Conservation (phyloP, 2,888 invertebrate genomes). For the Scaptomyza caliginosa region DNA sequence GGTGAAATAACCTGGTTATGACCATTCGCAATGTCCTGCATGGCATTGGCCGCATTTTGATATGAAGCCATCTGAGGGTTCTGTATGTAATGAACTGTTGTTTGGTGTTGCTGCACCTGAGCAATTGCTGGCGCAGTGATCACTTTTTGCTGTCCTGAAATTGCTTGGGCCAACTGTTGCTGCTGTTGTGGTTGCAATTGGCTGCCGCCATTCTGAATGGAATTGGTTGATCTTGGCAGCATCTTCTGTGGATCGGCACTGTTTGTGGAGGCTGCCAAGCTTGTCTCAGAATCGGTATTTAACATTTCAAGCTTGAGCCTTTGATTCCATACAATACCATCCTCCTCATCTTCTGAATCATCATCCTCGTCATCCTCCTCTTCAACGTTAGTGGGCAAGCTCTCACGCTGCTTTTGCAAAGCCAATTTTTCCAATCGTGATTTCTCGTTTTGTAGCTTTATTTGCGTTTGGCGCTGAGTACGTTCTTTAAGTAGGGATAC, state of each 20-base stretch:
- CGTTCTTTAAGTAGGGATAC: conserved; percentile 85
- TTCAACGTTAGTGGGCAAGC: conserved; percentile 80
- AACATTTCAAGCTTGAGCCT: conserved; percentile 62
- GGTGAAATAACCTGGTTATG: conserved; percentile 72
- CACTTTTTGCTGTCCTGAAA: conserved; percentile 65
- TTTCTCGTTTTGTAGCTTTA: conserved; percentile 87
- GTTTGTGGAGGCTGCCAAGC: conserved; percentile 81
- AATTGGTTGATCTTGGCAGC: conserved; percentile 76
- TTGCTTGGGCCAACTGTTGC: conserved; percentile 52
- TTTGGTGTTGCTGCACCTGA: conserved; percentile 59
- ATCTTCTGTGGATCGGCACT: conserved; percentile 84
- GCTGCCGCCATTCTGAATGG: conserved; percentile 76
- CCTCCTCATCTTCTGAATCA: conserved; percentile 80
- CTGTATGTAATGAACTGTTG: conserved; percentile 74
- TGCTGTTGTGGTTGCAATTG: conserved; percentile 45
- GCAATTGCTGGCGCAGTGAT: conserved; percentile 59
- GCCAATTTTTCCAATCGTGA: conserved; percentile 84
- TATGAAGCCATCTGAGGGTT: conserved; percentile 73
- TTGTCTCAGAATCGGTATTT: conserved; percentile 77
- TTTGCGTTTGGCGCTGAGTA: conserved; percentile 86
- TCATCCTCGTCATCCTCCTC: conserved; percentile 83
- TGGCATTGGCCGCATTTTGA: conserved; percentile 51
- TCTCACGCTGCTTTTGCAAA: conserved; percentile 85
- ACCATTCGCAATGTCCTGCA: conserved; percentile 59
- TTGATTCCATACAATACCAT: conserved; percentile 67